phyloP scores from a whole-genome alignment of 2,113 vertebrate genomes.

The Isurus oxyrinchus region DNA sequence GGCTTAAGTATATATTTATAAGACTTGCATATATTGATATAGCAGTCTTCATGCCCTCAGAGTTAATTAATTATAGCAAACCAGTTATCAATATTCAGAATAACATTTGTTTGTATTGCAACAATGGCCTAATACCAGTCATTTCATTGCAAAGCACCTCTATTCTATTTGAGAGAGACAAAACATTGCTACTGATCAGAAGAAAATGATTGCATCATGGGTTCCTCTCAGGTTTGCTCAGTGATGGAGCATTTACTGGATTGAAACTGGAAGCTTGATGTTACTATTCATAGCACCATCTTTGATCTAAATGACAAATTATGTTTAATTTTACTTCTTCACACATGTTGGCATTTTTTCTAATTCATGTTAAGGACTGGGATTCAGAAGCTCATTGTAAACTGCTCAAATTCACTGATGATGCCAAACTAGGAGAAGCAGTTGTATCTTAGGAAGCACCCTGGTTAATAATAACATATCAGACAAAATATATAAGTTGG shows the following conservation, averaged over 20 bases:
- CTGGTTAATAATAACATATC: background rate
- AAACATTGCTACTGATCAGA: background rate
- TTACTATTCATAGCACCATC: background rate
- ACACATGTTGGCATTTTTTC: background rate
- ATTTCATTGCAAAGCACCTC: background rate
- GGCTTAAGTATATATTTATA: background rate
- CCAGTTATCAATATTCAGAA: background rate
- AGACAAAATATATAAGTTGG: background rate
- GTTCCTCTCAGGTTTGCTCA: background rate
- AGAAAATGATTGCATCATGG: background rate
- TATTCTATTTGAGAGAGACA: background rate
- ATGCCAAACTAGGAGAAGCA: background rate
- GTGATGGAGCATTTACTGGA: background rate
- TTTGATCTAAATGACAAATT: background rate
- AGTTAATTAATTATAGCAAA: background rate
- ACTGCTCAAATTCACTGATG: background rate
- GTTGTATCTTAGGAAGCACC: background rate
- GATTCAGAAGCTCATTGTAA: background rate
- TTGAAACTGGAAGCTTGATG: background rate
- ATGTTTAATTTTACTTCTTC: background rate
- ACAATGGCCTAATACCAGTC: background rate
- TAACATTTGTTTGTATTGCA: background rate
- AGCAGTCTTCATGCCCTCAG: background rate
- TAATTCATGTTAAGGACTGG: background rate
- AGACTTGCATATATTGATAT: background rate